These are phyloP conservation scores for Xylocampa areola DNA, from an alignment of 2,888 invertebrate species.

Conservation along the genomic window DNA sequence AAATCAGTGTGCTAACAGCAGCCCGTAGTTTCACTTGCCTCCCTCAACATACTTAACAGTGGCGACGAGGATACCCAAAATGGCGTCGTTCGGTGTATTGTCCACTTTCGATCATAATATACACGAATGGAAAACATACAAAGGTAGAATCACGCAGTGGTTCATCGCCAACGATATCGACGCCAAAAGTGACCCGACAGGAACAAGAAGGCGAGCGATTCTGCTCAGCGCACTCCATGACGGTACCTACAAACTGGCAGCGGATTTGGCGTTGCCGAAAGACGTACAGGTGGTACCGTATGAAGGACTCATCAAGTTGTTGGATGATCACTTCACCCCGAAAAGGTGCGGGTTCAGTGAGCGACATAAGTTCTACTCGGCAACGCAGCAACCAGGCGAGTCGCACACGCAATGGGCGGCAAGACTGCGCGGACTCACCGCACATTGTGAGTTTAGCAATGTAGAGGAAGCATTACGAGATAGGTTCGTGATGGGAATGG, in stretches of 20 bases:
- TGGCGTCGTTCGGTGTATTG: not conserved
- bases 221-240: constrained; percentile 1
- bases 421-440: constrained; percentile 46
- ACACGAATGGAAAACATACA: not conserved
- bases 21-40: too few species aligned
- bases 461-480: constrained; percentile 54
- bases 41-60: too few species aligned
- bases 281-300: not conserved
- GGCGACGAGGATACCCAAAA: too few species aligned
- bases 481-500: constrained; percentile 53
- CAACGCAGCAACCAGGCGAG: constrained; percentile 49
- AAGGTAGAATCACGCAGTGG: not conserved
- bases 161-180: not conserved
- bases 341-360: constrained; percentile 49
- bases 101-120: not conserved
- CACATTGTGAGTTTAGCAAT: constrained; percentile 47
- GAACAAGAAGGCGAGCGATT: not conserved
- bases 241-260: constrained; percentile 1
- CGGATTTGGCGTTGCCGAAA: constrained; percentile 2
- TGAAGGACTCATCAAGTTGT: not conserved
- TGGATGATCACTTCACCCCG: constrained; percentile 11
- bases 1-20: too few species aligned
- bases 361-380: constrained; percentile 54
- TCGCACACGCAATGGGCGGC: constrained; percentile 52
- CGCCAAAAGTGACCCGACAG: not conserved